A percentile compares a stretch with the other conserved stretches of the same genome.
Evolutionary conservation across 2,113 vertebrate species (phyloP).

Genomic region (Raja brachyura): DNA sequence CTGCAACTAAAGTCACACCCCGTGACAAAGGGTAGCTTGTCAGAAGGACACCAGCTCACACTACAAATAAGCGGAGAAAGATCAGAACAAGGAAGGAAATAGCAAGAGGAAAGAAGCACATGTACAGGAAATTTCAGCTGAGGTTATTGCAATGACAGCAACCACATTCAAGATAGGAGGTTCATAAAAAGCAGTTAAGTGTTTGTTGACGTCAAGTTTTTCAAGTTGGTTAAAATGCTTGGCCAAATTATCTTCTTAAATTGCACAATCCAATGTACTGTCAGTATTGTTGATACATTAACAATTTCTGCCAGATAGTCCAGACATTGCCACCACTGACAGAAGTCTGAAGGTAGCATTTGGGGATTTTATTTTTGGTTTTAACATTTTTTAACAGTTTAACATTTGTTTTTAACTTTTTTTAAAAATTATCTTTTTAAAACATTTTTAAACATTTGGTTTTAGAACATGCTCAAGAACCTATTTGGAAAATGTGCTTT

Average conservation of each 20-base stretch:
- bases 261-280: neutral
- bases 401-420: too few species aligned
- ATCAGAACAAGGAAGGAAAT: conserved; percentile 42
- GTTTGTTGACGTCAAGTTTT: neutral
- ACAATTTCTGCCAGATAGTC: neutral
- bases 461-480: too few species aligned
- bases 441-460: too few species aligned
- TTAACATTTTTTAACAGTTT: too few species aligned
- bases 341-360: too few species aligned
- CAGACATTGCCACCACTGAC: neutral
- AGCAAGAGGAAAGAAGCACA: conserved; percentile 43
- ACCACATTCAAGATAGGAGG: neutral
- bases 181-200: too few species aligned
- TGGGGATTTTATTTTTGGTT: too few species aligned
- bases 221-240: neutral
- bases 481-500: too few species aligned
- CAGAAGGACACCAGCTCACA: conserved; percentile 90
- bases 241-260: too few species aligned
- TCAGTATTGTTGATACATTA: neutral
- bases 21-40: conserved; percentile 57
- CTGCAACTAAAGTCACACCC: conserved; percentile 71
- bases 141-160: conserved; percentile 42
- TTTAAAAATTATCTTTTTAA: too few species aligned
- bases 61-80: conserved; percentile 58
- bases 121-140: conserved; percentile 47